Evolutionary conservation across 2,113 vertebrate species (phyloP).

Genomic region (Stigmatopora nigra): DNA sequence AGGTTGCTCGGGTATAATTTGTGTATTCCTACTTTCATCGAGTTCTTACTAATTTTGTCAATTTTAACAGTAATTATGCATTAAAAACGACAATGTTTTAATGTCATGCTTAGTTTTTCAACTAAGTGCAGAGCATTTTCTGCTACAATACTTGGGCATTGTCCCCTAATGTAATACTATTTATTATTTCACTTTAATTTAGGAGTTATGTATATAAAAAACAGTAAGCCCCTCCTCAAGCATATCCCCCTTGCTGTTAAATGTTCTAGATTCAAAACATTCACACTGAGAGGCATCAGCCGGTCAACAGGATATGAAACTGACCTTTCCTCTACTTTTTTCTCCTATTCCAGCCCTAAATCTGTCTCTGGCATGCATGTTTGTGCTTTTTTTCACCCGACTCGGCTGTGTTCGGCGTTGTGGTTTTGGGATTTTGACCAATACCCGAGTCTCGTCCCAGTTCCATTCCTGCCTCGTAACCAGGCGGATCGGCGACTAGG

Average conservation of each 20-base stretch:
- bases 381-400: constrained; percentile 8
- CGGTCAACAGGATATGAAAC: constrained; percentile 63
- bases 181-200: not conserved
- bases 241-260: not conserved
- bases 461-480: constrained; percentile 31
- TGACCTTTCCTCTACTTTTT: constrained; percentile 49
- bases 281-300: constrained; percentile 32
- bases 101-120: not conserved
- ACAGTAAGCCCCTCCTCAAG: not conserved
- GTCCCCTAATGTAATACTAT: not conserved
- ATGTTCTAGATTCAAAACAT: constrained; percentile 30
- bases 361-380: not conserved
- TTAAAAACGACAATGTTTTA: not conserved
- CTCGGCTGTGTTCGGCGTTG: constrained; percentile 18
- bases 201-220: not conserved
- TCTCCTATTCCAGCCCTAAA: constrained; percentile 11
- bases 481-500: constrained; percentile 35
- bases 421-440: constrained; percentile 18
- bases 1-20: constrained; percentile 15
- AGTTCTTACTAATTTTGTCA: no score
- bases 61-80: no score
- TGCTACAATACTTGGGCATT: not conserved
- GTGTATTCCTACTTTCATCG: no score
- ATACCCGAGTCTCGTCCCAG: constrained; percentile 8
- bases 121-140: not conserved